A percentile compares a stretch with the other conserved stretches of the same genome.
These are phyloP conservation scores for Tethea ocularis DNA, from an alignment of 2,888 invertebrate genomes.

Conservation along the genomic window DNA sequence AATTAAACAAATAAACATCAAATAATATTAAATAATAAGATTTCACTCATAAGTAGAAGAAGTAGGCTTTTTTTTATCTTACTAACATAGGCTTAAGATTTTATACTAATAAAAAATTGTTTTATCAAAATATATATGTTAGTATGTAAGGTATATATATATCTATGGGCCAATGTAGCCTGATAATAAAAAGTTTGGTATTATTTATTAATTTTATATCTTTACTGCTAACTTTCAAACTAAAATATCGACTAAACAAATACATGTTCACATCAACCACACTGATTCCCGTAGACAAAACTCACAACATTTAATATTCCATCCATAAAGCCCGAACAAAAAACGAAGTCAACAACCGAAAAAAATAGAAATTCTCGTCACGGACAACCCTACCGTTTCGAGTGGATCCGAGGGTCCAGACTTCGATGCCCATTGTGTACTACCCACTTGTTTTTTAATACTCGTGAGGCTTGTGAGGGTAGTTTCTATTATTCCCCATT, in stretches of 20 bases:
- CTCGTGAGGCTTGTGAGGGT: conserved; percentile 64
- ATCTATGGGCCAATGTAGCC: too few relatives aligned
- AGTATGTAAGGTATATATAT: too few relatives aligned
- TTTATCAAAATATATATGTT: too few relatives aligned
- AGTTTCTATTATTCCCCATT: conserved; percentile 78
- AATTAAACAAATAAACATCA: background rate
- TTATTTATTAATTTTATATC: too few relatives aligned
- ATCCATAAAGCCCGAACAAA: conserved; percentile 8
- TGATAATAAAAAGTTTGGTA: too few relatives aligned
- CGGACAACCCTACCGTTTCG: conserved; percentile 66
- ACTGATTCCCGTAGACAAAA: background rate
- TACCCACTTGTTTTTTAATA: conserved; percentile 80
- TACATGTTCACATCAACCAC: background rate
- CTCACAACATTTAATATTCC: conserved; percentile 5
- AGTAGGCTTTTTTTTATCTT: too few relatives aligned
- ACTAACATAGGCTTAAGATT: too few relatives aligned
- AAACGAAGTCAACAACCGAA: conserved; percentile 44
- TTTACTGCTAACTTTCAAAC: background rate
- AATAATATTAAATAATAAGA: background rate
- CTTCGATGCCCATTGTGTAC: conserved; percentile 74
- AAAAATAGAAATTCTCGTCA: conserved; percentile 66
- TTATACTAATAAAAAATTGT: too few relatives aligned
- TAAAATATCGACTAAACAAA: background rate
- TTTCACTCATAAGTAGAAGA: too few relatives aligned
- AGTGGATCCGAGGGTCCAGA: conserved; percentile 61